These are phyloP conservation scores for Nesospiza acunhae DNA, from an alignment of 2,113 vertebrate genomes.

Conservation along the genomic window DNA sequence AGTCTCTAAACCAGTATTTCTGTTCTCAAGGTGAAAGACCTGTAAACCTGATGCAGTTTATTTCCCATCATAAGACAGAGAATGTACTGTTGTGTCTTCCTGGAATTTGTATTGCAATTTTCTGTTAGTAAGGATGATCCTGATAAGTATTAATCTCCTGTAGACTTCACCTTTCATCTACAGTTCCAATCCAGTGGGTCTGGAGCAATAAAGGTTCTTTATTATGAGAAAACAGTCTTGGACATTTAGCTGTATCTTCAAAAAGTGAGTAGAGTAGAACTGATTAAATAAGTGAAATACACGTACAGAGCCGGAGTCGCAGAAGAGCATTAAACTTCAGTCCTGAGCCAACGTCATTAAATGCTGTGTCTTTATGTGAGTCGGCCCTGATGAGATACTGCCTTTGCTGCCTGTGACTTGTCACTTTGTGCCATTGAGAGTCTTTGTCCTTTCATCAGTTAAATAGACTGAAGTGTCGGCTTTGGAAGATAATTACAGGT, in stretches of 20 bases:
- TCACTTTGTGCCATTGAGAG: slow-evolving; percentile 35
- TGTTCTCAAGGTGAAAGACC: background rate
- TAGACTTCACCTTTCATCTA: background rate
- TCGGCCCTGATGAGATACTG: background rate
- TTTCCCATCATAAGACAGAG: background rate
- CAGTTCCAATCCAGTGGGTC: background rate
- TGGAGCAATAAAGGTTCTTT: background rate
- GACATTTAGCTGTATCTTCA: background rate
- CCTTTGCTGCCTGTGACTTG: slow-evolving; percentile 16
- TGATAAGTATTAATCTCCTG: background rate
- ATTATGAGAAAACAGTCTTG: background rate
- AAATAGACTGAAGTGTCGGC: slow-evolving; percentile 62
- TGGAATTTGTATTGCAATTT: background rate
- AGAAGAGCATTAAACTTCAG: background rate
- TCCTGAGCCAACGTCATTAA: background rate
- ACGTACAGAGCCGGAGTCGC: background rate
- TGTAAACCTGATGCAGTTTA: background rate
- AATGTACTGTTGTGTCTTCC: background rate
- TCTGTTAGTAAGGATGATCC: background rate
- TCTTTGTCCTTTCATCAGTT: slow-evolving; percentile 61
- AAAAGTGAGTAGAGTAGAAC: background rate
- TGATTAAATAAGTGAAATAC: background rate
- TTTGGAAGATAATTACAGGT: slow-evolving; percentile 75
- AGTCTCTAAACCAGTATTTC: background rate
- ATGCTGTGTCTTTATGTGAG: background rate